phyloP scores from a whole-genome alignment of 2,797 vertebrate genomes.

The Leptodactylus fallax region DNA sequence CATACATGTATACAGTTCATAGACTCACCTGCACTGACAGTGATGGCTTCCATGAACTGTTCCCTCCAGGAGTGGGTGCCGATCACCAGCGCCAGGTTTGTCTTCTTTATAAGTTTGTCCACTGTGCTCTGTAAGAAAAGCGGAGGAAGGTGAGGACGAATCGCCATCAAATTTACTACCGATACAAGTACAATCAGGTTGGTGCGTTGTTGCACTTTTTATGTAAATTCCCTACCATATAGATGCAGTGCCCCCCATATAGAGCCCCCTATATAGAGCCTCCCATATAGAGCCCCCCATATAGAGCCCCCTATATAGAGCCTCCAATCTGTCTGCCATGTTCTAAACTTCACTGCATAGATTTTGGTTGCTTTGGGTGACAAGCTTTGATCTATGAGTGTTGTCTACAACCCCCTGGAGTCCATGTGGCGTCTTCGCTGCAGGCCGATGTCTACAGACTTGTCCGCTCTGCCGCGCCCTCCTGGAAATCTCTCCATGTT shows the following conservation, averaged over 20 bases:
- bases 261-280: not conserved
- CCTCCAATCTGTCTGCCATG: not conserved
- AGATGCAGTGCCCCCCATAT: too few relatives aligned
- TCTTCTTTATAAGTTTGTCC: constrained; percentile 91
- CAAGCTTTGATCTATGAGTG: too few relatives aligned
- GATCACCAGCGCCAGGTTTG: constrained; percentile 87
- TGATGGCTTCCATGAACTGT: constrained; percentile 90
- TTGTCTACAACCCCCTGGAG: too few relatives aligned
- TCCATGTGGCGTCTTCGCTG: not conserved
- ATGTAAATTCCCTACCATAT: too few relatives aligned
- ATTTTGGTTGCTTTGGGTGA: not conserved
- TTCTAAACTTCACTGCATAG: not conserved
- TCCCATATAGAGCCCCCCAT: too few relatives aligned
- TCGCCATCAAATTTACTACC: not conserved
- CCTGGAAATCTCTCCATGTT: not conserved
- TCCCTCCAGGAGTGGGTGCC: constrained; percentile 92
- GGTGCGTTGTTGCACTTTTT: too few relatives aligned
- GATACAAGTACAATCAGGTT: too few relatives aligned
- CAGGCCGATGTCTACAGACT: not conserved
- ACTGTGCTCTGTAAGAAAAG: constrained; percentile 82
- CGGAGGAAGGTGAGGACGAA: not conserved
- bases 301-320: not conserved
- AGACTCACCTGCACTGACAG: constrained; percentile 87
- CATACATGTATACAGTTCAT: not conserved
- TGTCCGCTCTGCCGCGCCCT: not conserved